Percentiles rank a stretch among this genome's conserved stretches.
Evolutionary conservation across 2,797 vertebrate genomes (phyloP).

Genomic region (Amniataba percoides): DNA sequence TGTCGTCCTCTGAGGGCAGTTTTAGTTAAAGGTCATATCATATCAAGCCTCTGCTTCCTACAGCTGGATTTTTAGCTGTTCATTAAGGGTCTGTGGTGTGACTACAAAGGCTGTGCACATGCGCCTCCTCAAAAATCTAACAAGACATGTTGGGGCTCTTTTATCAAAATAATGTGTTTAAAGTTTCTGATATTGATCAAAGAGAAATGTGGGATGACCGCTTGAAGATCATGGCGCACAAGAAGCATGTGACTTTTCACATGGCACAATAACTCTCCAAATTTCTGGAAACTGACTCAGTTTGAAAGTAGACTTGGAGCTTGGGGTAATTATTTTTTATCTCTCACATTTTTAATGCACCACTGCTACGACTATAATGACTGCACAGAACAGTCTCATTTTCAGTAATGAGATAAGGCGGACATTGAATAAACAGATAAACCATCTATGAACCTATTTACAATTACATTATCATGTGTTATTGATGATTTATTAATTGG

Average conservation of each 20-base stretch:
- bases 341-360: neutral
- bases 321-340: neutral
- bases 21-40: conserved; percentile 32
- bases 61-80: conserved; percentile 9
- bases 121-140: neutral
- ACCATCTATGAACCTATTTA: neutral
- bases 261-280: neutral
- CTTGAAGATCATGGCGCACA: too few relatives aligned
- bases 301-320: neutral
- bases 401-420: neutral
- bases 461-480: neutral
- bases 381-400: neutral
- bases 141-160: neutral
- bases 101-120: neutral
- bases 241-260: too few relatives aligned
- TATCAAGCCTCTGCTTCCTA: conserved; percentile 12
- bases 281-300: neutral
- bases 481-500: neutral
- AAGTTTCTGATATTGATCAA: too few relatives aligned
- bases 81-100: neutral
- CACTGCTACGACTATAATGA: too few relatives aligned
- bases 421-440: neutral
- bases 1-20: conserved; percentile 14
- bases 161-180: neutral
- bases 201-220: too few relatives aligned